Base-by-base conservation (phyloP, 2,113 vertebrate species). In the Eulacestoma nigropectus region DNA sequence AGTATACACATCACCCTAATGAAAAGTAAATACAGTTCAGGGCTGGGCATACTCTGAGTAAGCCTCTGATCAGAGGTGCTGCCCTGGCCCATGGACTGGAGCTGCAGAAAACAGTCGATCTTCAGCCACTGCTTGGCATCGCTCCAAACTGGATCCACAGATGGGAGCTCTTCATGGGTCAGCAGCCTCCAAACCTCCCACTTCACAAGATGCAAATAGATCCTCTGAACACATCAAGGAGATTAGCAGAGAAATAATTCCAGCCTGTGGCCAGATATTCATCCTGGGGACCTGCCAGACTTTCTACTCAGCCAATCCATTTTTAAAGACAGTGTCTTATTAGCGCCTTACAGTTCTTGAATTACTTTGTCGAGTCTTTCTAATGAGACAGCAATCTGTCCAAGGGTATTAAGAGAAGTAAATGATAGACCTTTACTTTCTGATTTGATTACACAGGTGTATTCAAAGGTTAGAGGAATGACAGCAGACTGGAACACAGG, bases 291-390 rank as follows among this genome's bases (percentile, higher is more conserved):
- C 55, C 75, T 83, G 91, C 84, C 94, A 95, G 87, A 25, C 79
- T 94, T 90, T 72, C 87, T 53, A 83, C 78, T 90, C 70, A 93
- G 87, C 79, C 93, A 89, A 94, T 94, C 69, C 78, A 91, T 95
- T 96, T 95, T 85, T 95, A 95, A 97, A 94, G 93, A 95, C 87
- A 91, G 78, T 0, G 13, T 75, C 91, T 94, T 96, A 93, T 96
- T 96, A 96, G 72, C 35, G 1, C 93, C 30, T 89, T 93, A 88
- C 74, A 83, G 87, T 74, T 91, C 91, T 57, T 93, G 78, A 94
- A 94, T 95, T 85, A 95, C 89, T 89, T 82, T 93, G 84, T 49
- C 0, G 22, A 79, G 75, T 62, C 81, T 93, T 96, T 89, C 85
- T 93, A 96, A 96, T 55, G 81, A 94, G 95, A 91, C 93, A 88